Conservation (phyloP, 2,113 vertebrate genomes). For the Athene cunicularia region DNA sequence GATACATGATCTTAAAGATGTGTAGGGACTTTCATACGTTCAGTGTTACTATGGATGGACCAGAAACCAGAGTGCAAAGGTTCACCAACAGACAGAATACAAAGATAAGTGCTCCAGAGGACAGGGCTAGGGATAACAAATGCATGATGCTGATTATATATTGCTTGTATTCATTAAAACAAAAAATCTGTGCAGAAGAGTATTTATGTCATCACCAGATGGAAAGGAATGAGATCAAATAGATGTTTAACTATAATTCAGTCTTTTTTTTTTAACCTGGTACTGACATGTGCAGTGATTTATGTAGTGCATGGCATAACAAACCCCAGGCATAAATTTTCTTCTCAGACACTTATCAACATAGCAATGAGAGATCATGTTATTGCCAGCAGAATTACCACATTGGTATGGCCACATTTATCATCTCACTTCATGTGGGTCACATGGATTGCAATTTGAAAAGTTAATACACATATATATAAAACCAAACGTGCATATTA, state of each 20-base stretch:
- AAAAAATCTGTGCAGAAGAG: not conserved
- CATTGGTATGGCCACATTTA: not conserved
- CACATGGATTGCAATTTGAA: not conserved
- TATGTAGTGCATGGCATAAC: not conserved
- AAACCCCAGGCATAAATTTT: constrained; percentile 35
- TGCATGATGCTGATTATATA: not conserved
- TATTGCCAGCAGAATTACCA: constrained; percentile 7
- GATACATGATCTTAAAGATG: not conserved
- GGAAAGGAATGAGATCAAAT: not conserved
- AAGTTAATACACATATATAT: not conserved
- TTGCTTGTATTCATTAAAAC: not conserved
- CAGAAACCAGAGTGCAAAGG: not conserved
- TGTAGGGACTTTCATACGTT: not conserved
- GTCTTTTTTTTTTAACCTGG: not conserved
- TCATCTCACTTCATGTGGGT: not conserved
- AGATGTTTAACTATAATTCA: not conserved
- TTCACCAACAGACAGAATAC: not conserved
- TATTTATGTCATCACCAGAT: not conserved
- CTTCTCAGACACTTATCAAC: constrained; percentile 30
- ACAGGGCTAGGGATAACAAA: not conserved
- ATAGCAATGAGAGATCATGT: constrained; percentile 11
- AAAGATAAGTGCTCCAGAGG: not conserved
- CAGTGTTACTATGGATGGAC: not conserved
- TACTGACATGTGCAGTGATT: constrained; percentile 1
- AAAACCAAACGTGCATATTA: not conserved